A percentile compares a stretch with the other conserved stretches of the same genome.
phyloP scores from a whole-genome alignment of 2,113 vertebrate genomes.

The Rhinichthys klamathensis region DNA sequence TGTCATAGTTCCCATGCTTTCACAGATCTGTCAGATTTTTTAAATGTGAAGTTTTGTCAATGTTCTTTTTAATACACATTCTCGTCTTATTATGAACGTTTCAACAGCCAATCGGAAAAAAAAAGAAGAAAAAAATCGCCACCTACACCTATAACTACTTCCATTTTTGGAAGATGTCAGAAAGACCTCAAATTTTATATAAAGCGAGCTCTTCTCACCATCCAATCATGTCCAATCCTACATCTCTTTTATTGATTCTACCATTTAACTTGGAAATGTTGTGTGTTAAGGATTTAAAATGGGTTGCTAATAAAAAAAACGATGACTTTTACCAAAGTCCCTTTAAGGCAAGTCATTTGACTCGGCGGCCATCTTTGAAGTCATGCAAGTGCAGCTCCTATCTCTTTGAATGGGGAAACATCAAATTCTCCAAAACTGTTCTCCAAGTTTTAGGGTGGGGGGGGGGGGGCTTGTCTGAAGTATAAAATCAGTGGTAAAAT shows the following conservation, averaged over 20 bases:
- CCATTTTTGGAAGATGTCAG: not conserved
- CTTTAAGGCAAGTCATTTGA: no score
- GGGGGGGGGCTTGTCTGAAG: no score
- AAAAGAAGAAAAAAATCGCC: not conserved
- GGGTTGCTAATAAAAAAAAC: not conserved
- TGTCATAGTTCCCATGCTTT: not conserved
- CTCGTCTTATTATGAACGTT: not conserved
- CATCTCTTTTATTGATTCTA: not conserved
- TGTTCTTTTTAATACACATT: not conserved
- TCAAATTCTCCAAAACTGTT: no score
- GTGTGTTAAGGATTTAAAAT: not conserved
- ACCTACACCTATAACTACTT: not conserved
- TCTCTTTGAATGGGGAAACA: no score
- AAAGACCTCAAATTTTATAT: not conserved
- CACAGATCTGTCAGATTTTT: not conserved
- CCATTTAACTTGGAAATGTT: not conserved
- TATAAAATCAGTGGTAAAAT: no score
- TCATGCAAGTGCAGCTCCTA: no score
- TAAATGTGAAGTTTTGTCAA: not conserved
- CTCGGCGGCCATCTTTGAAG: no score
- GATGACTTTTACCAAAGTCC: no score
- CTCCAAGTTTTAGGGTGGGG: no score
- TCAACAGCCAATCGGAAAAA: not conserved
- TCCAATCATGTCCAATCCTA: not conserved
- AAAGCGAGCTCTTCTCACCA: not conserved